A percentile compares a stretch with the other conserved stretches of the same genome.
Evolutionary conservation across 2,797 vertebrate genomes (phyloP).

Genomic region (Lacerta bilineata): DNA sequence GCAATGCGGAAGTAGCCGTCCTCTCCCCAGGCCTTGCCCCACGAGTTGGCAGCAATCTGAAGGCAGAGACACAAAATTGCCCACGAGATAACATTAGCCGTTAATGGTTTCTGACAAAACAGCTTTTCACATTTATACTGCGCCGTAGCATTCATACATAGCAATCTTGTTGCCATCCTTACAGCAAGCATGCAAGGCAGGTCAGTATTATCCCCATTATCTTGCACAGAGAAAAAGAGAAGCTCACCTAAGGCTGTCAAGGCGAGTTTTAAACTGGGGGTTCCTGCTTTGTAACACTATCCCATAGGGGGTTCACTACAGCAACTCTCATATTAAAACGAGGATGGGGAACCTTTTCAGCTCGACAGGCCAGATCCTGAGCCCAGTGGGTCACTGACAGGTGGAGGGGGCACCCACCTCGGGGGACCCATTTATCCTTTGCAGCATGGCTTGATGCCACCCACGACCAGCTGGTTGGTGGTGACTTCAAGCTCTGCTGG

Average conservation of each 20-base stretch:
- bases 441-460: too few species aligned
- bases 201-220: neutral
- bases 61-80: accelerated
- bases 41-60: conserved; percentile 95
- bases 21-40: conserved; percentile 96
- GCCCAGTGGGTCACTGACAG: too few species aligned
- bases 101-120: neutral
- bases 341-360: too few species aligned
- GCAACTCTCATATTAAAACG: neutral
- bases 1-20: conserved; percentile 92
- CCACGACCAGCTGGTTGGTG: too few species aligned
- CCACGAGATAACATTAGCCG: neutral
- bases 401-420: too few species aligned
- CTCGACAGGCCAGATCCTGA: too few species aligned
- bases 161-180: neutral
- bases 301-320: neutral
- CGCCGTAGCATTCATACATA: neutral
- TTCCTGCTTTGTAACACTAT: neutral
- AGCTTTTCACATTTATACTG: neutral
- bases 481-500: too few species aligned
- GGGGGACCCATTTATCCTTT: too few species aligned
- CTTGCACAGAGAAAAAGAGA: neutral
- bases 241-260: neutral
- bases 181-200: neutral
- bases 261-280: neutral